Percentiles rank a stretch among this genome's conserved stretches.
Conservation (phyloP, 1,140 invertebrate genomes). For the Colletes gigas region DNA sequence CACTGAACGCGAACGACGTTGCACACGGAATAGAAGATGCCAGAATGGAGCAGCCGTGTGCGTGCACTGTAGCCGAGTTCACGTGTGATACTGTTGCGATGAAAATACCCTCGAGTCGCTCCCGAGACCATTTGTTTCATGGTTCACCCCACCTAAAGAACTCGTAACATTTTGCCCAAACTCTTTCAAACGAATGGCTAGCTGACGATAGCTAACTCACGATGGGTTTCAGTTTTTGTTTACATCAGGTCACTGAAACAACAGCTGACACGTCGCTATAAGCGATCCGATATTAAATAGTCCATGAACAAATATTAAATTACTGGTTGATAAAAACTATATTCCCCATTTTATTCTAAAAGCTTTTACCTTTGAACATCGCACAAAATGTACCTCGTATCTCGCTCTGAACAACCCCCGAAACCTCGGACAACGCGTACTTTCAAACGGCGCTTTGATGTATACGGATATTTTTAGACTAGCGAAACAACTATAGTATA, state of each 20-base stretch:
- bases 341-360: neutral
- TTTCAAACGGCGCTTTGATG: slow-evolving; percentile 31
- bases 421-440: slow-evolving; percentile 3
- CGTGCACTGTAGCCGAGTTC: slow-evolving; percentile 65
- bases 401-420: neutral
- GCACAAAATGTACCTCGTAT: neutral
- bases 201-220: too few species aligned
- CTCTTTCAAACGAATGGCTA: neutral
- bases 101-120: slow-evolving; percentile 75
- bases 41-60: slow-evolving; percentile 39
- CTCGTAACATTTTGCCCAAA: slow-evolving; percentile 48
- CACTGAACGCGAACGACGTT: neutral
- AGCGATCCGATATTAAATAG: neutral
- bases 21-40: slow-evolving; percentile 18
- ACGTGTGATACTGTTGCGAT: slow-evolving; percentile 76
- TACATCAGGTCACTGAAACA: too few species aligned
- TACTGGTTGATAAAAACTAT: neutral
- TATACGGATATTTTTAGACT: slow-evolving; percentile 54
- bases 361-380: neutral
- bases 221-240: too few species aligned
- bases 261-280: too few species aligned
- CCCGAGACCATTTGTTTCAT: slow-evolving; percentile 63
- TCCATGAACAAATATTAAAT: neutral
- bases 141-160: slow-evolving; percentile 68
- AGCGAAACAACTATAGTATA: slow-evolving; percentile 46